Base-by-base conservation (phyloP, 2,888 invertebrate genomes). In the Cheilosia grossa region DNA sequence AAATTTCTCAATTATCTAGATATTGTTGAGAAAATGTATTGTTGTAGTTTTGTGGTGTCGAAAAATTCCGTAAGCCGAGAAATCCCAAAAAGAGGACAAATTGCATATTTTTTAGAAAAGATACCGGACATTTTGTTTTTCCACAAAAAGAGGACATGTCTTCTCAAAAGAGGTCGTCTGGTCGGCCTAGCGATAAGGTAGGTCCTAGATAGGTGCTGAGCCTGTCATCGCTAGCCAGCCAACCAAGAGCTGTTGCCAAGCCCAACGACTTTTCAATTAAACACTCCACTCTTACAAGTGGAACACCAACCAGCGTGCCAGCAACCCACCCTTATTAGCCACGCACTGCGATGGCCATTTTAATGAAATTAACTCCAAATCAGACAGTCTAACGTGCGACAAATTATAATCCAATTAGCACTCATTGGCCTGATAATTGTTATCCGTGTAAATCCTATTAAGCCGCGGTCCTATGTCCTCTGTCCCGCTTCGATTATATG, bases 321-420 rank as follows among this genome's bases (percentile, higher is more conserved):
- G 1, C 21, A 21, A 5, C 24, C 24, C 15, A 15, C 51, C 51
- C 51, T 24, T 51, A 13, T 4, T 51, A 5, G 24, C 51, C 58
- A 6, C 40, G 2, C 19, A 33, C 10, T 3, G 24, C 0, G 15
- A 33, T 44, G 24, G 53, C 54, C 40, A 70, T 59, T 70, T 59
- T 53, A 54, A 79, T 66, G 53, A 74, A 79, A 80, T 80, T 74
- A 83, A 83, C 79, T 66, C 54, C 47, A 79, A 83, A 64, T 69
- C 69, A 83, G 79, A 82, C 82, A 69, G 33, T 64, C 69, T 74
- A 79, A 69, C 69, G 64, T 70, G 33, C 13, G 66, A 70, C 69
- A 83, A 79, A 83, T 83, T 64, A 70, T 69, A 79, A 74, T 83
- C 80, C 83, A 83, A 83, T 83, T 83, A 83, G 70, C 80, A 69